Evolutionary conservation across 2,888 invertebrate species (phyloP).

Genomic region (Tenthredo notha): DNA sequence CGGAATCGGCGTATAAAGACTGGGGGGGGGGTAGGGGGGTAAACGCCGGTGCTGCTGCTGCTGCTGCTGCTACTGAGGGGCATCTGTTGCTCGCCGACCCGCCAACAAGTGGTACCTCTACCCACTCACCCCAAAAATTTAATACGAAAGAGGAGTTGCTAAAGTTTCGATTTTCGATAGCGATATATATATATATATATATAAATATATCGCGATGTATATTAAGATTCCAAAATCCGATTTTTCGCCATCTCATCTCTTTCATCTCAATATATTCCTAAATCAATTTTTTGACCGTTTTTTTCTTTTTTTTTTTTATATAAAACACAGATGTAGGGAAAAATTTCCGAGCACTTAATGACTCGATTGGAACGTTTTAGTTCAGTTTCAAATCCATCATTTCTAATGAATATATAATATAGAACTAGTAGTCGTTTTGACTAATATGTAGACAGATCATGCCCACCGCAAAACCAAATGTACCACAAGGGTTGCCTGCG

Average conservation of each 20-base stretch:
- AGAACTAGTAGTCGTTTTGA: background rate
- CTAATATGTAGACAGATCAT: background rate
- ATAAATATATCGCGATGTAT: no score
- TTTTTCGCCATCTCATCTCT: background rate
- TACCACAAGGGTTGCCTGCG: background rate
- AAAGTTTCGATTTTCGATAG: background rate
- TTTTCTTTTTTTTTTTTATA: no score
- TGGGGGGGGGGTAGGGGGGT: background rate
- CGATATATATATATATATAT: no score
- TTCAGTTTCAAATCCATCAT: no score
- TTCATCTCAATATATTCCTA: no score
- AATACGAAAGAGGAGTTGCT: background rate
- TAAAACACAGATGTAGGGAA: no score
- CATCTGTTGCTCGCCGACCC: slow-evolving; percentile 47
- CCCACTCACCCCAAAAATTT: slow-evolving; percentile 25
- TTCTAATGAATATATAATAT: background rate
- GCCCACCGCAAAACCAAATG: background rate
- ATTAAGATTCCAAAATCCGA: no score
- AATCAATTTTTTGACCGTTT: no score
- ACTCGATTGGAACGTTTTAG: no score
- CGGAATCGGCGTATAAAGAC: slow-evolving; percentile 38
- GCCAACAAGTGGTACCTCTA: slow-evolving; percentile 50
- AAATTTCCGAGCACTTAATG: no score
- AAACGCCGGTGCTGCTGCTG: background rate
- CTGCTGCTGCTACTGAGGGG: background rate